These are phyloP conservation scores for Saccostrea glomerata DNA, from an alignment of 1,140 invertebrate species.

Conservation along the genomic window DNA sequence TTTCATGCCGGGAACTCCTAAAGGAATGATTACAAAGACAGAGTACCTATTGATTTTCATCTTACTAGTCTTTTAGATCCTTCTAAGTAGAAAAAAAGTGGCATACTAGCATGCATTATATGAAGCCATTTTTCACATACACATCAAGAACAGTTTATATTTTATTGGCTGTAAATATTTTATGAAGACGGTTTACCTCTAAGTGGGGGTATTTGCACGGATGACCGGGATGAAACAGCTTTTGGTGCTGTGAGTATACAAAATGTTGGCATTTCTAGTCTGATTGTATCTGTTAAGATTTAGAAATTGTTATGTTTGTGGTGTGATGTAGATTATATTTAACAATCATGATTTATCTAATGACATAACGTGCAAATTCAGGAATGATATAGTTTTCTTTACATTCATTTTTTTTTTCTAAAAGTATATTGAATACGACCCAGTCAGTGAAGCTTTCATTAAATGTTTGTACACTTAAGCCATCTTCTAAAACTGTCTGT, in stretches of 20 bases:
- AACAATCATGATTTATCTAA: background rate
- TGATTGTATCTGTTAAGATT: background rate
- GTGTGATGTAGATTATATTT: background rate
- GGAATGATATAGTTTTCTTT: too few relatives aligned
- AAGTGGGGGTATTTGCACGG: background rate
- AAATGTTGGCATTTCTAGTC: constrained; percentile 3
- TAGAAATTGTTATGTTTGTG: background rate
- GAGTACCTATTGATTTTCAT: background rate
- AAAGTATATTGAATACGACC: too few relatives aligned
- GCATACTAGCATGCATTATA: background rate
- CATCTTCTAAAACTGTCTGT: too few relatives aligned
- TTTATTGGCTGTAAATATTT: constrained; percentile 13
- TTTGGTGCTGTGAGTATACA: background rate
- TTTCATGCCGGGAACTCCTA: too few relatives aligned
- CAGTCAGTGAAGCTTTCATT: too few relatives aligned
- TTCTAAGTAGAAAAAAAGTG: background rate
- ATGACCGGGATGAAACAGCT: constrained; percentile 3
- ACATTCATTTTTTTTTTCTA: too few relatives aligned
- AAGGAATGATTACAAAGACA: background rate
- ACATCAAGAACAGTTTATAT: background rate
- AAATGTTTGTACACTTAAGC: too few relatives aligned
- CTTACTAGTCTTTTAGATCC: background rate
- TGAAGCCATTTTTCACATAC: background rate
- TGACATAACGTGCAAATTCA: background rate
- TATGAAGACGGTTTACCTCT: background rate